A percentile compares a stretch with the other conserved stretches of the same genome.
phyloP scores from a whole-genome alignment of 1,140 invertebrate species.

The Saccostrea cuccullata region DNA sequence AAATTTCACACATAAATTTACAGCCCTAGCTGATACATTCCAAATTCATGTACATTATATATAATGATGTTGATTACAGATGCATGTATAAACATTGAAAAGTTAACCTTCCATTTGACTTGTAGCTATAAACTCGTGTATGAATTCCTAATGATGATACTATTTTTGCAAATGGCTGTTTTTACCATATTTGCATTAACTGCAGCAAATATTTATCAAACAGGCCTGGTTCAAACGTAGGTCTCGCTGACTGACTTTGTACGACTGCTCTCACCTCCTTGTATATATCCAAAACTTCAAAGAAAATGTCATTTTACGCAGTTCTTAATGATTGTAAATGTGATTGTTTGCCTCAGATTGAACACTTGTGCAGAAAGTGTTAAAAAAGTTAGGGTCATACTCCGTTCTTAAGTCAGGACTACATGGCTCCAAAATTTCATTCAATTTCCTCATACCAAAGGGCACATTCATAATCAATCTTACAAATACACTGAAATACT shows the following conservation, averaged over 20 bases:
- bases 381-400: background rate
- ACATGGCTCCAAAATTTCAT: background rate
- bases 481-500: too few species aligned
- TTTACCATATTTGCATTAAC: background rate
- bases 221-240: background rate
- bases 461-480: background rate
- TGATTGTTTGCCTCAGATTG: background rate
- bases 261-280: background rate
- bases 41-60: too few species aligned
- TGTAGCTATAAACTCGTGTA: too few species aligned
- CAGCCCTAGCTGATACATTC: too few species aligned
- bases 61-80: too few species aligned
- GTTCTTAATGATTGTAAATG: constrained; percentile 1
- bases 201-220: background rate
- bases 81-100: too few species aligned
- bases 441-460: background rate
- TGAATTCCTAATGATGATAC: too few species aligned
- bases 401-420: background rate
- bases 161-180: background rate
- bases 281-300: background rate
- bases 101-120: too few species aligned
- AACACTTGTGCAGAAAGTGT: background rate
- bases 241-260: background rate
- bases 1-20: too few species aligned
- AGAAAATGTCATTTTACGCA: background rate